Conservation (phyloP, 2,888 invertebrate genomes). For the Cylloceria caligata region DNA sequence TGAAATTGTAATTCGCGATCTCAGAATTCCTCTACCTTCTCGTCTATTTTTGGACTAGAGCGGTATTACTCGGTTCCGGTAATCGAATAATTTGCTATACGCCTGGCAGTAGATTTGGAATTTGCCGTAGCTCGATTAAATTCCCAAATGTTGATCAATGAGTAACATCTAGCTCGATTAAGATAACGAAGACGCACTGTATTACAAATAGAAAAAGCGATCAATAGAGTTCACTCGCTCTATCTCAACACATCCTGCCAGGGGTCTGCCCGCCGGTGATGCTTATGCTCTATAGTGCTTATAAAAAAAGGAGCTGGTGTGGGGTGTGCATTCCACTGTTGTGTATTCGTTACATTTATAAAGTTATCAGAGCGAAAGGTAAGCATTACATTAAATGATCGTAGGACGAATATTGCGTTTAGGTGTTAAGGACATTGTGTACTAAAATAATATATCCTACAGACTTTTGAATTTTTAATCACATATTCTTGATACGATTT, state of each 20-base stretch:
- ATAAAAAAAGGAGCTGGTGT: neutral
- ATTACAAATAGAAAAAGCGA: neutral
- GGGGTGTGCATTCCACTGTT: neutral
- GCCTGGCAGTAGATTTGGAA: neutral
- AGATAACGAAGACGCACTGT: neutral
- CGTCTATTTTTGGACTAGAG: neutral
- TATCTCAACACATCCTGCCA: conserved; percentile 1
- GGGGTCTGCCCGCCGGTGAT: neutral
- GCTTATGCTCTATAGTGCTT: neutral
- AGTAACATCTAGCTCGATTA: neutral
- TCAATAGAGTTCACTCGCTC: conserved; percentile 8
- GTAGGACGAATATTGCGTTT: neutral
- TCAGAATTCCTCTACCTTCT: neutral
- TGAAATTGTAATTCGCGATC: neutral
- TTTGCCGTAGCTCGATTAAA: neutral
- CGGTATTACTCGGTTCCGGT: neutral
- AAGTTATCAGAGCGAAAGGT: neutral
- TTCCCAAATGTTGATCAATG: neutral
- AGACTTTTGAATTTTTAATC: too few relatives aligned
- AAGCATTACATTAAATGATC: neutral
- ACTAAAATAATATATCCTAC: too few relatives aligned
- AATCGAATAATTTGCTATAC: neutral
- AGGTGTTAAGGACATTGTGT: neutral
- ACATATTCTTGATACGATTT: too few relatives aligned
- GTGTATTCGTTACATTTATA: neutral